These are phyloP conservation scores for Brachionus rubens DNA, from an alignment of 1,140 invertebrate species.

Conservation along the genomic window DNA sequence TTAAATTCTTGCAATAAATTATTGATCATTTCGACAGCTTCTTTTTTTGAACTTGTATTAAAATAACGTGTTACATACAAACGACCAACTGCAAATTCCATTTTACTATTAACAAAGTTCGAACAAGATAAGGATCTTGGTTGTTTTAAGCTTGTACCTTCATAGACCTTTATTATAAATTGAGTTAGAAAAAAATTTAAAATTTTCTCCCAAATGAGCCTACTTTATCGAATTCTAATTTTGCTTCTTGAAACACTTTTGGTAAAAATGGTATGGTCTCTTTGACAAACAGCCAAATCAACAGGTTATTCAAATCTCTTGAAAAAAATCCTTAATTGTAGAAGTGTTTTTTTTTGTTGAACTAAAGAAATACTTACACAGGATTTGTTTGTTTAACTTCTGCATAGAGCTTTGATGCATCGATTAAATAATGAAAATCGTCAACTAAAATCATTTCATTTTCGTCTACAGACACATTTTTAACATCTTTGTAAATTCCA, in stretches of 20 bases:
- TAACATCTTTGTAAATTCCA: constrained; percentile 8
- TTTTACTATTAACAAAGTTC: constrained; percentile 72
- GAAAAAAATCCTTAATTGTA: not conserved
- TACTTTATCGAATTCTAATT: constrained; percentile 43
- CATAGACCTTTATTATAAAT: constrained; percentile 8
- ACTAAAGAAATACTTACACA: constrained; percentile 12
- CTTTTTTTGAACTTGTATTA: constrained; percentile 71
- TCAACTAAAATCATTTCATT: constrained; percentile 33
- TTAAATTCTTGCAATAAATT: constrained; percentile 74
- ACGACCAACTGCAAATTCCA: constrained; percentile 85
- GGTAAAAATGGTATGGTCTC: constrained; percentile 41
- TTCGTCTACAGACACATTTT: constrained; percentile 2
- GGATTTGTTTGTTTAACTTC: not conserved
- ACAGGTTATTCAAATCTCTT: constrained; percentile 29
- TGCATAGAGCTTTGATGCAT: constrained; percentile 8
- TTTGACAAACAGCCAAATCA: constrained; percentile 43
- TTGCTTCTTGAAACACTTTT: constrained; percentile 38
- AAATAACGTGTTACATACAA: constrained; percentile 87
- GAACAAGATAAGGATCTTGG: constrained; percentile 63
- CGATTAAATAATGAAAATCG: constrained; percentile 3
- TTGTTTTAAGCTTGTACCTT: constrained; percentile 22
- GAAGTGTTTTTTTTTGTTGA: not conserved
- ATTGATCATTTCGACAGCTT: constrained; percentile 74
- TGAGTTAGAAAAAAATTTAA: not conserved
- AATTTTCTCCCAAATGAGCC: not conserved